phyloP scores from a whole-genome alignment of 2,797 vertebrate species.

The Notolabrus celidotus region DNA sequence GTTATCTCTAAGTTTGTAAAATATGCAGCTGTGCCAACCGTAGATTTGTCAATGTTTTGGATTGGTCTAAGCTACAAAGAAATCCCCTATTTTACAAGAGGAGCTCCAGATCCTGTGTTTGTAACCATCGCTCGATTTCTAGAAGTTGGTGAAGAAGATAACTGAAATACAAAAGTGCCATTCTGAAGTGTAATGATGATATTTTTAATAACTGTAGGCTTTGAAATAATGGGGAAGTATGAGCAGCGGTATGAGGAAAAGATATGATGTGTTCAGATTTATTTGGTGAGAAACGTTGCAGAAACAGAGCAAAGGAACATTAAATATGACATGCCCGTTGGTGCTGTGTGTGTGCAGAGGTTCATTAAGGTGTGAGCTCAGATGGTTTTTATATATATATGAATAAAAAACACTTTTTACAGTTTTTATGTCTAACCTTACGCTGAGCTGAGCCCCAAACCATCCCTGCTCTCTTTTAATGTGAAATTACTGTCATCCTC shows the following conservation, averaged over 20 bases:
- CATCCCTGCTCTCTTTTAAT: conserved; percentile 3
- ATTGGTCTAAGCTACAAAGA: not conserved
- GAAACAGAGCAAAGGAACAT: not conserved
- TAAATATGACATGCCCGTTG: not conserved
- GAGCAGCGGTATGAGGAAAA: too few species aligned
- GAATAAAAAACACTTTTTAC: not conserved
- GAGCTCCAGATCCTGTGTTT: not conserved
- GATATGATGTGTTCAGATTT: not conserved
- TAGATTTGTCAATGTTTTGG: too few species aligned
- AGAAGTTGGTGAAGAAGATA: too few species aligned
- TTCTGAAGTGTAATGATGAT: too few species aligned
- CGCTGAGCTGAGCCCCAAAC: not conserved
- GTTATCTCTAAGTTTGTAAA: not conserved
- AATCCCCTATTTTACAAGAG: not conserved
- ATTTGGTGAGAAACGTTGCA: not conserved
- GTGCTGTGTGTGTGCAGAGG: not conserved
- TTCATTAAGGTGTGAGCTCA: not conserved
- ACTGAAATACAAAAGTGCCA: too few species aligned
- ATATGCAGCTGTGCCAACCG: not conserved
- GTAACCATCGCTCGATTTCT: not conserved
- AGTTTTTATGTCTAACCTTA: not conserved
- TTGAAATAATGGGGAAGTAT: too few species aligned
- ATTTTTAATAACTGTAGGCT: too few species aligned
- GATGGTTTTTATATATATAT: not conserved
- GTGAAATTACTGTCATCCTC: conserved; percentile 1